phyloP scores from a whole-genome alignment of 2,888 invertebrate genomes.

The Thymelicus lineola region DNA sequence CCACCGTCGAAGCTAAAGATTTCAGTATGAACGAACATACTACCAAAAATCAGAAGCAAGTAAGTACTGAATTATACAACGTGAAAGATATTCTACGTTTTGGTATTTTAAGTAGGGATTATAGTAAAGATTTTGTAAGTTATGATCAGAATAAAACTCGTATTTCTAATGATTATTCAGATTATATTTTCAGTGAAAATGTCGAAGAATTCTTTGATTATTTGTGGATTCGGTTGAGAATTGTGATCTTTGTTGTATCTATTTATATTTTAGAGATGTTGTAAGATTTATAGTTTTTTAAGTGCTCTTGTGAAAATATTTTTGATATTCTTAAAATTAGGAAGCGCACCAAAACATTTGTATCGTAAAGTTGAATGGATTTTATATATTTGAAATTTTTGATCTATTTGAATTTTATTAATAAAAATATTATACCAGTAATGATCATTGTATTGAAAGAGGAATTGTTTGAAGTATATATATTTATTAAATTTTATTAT shows the following conservation, averaged over 20 bases:
- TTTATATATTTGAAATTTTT: no score
- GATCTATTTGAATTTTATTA: no score
- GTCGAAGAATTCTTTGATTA: constrained; percentile 71
- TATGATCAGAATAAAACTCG: constrained; percentile 32
- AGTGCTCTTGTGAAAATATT: neutral
- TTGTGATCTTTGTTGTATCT: constrained; percentile 69
- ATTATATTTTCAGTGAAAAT: constrained; percentile 64
- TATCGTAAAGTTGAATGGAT: no score
- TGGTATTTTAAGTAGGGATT: constrained; percentile 65
- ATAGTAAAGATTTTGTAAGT: constrained; percentile 54
- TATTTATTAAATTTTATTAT: neutral
- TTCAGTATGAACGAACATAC: constrained; percentile 50
- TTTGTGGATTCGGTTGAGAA: constrained; percentile 71
- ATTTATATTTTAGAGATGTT: constrained; percentile 79
- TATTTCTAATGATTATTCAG: constrained; percentile 50
- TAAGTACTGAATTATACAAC: constrained; percentile 53
- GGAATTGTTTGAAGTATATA: neutral
- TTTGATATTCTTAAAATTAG: no score
- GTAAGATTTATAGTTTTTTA: constrained; percentile 50
- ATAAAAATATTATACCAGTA: no score
- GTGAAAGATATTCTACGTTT: constrained; percentile 55
- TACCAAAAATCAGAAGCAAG: constrained; percentile 47
- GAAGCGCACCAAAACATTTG: no score
- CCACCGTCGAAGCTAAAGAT: constrained; percentile 45
- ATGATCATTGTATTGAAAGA: neutral